phyloP scores from a whole-genome alignment of 1,140 invertebrate genomes.

The Euwallacea fornicatus region DNA sequence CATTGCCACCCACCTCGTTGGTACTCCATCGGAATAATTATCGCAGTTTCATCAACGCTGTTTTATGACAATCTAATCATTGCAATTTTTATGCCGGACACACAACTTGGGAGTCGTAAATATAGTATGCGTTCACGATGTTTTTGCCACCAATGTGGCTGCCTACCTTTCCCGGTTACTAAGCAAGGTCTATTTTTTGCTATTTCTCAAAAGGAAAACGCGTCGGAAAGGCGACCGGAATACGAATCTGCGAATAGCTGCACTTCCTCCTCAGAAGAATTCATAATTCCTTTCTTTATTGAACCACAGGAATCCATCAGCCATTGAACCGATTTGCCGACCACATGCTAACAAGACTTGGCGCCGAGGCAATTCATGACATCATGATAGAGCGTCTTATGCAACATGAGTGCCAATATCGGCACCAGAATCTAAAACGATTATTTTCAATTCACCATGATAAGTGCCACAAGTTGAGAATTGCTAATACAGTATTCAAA shows the following conservation, averaged over 20 bases:
- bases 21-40: slow-evolving; percentile 30
- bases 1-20: slow-evolving; percentile 28
- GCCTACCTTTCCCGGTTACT: slow-evolving; percentile 29
- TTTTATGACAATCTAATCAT: slow-evolving; percentile 36
- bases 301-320: background rate
- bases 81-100: slow-evolving; percentile 37
- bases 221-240: slow-evolving; percentile 15
- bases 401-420: slow-evolving; percentile 15
- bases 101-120: slow-evolving; percentile 24
- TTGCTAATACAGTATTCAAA: slow-evolving; percentile 1
- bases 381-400: slow-evolving; percentile 9
- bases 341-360: background rate
- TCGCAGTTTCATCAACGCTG: slow-evolving; percentile 31
- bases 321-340: background rate
- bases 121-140: slow-evolving; percentile 33
- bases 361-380: slow-evolving; percentile 11
- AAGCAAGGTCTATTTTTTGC: slow-evolving; percentile 37
- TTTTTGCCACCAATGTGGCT: slow-evolving; percentile 34
- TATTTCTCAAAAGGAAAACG: slow-evolving; percentile 36
- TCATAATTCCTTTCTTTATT: slow-evolving; percentile 39
- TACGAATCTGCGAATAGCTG: slow-evolving; percentile 15
- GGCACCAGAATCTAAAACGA: slow-evolving; percentile 12
- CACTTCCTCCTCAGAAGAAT: slow-evolving; percentile 16
- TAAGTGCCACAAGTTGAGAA: slow-evolving; percentile 2
- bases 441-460: slow-evolving; percentile 8